Conservation (phyloP, 2,797 vertebrate genomes). For the Eupleurogrammus muticus region DNA sequence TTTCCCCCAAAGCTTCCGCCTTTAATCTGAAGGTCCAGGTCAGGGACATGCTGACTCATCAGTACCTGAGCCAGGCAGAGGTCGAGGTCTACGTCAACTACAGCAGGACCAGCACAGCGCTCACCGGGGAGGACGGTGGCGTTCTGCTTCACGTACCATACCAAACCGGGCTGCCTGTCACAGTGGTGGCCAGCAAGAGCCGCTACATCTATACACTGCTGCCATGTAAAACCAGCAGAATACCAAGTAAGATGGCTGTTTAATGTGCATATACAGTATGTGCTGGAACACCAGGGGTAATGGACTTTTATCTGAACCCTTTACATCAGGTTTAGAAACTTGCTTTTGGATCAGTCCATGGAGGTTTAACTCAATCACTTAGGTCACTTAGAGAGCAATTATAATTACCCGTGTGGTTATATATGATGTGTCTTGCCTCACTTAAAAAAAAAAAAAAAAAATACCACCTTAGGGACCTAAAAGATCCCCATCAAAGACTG, state of each 20-base stretch:
- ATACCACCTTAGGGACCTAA: no score
- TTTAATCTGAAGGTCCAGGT: constrained; percentile 91
- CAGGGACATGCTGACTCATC: constrained; percentile 84
- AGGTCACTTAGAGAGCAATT: not conserved
- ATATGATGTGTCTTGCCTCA: not conserved
- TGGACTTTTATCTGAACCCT: not conserved
- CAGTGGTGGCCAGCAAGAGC: constrained; percentile 85
- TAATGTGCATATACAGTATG: constrained; percentile 4
- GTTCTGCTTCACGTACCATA: constrained; percentile 86
- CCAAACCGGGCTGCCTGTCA: constrained; percentile 78
- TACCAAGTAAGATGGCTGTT: constrained; percentile 84
- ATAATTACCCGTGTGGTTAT: not conserved
- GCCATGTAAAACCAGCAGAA: constrained; percentile 86
- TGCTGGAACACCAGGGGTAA: not conserved
- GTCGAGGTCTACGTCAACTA: constrained; percentile 92
- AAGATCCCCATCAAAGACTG: no score
- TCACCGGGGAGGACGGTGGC: constrained; percentile 84
- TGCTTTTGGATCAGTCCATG: not conserved
- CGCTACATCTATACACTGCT: constrained; percentile 86
- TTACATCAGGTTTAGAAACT: not conserved
- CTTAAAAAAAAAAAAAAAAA: no score
- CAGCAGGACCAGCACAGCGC: constrained; percentile 79
- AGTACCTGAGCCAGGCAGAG: constrained; percentile 78
- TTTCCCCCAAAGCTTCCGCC: constrained; percentile 72
- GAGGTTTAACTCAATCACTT: not conserved